Percentiles rank a stretch among this genome's conserved stretches.
Conservation (phyloP, 2,888 invertebrate species). For the Marasmarcha lunaedactyla region DNA sequence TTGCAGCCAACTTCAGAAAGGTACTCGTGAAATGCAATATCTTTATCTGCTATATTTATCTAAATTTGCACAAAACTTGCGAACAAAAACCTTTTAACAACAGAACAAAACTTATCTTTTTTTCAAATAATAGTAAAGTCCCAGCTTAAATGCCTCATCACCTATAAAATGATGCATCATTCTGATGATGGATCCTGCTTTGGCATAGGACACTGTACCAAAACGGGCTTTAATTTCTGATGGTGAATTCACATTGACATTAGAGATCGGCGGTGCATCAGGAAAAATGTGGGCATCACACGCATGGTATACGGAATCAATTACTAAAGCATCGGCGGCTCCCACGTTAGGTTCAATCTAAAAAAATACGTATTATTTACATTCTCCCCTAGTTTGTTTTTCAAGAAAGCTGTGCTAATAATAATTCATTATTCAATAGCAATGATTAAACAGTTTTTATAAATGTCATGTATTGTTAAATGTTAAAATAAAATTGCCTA, state of each 20-base stretch:
- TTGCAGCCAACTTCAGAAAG: too few species aligned
- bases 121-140: conserved; percentile 39
- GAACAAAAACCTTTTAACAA: too few species aligned
- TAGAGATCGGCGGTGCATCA: conserved; percentile 66
- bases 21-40: too few species aligned
- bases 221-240: conserved; percentile 74
- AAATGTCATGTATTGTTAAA: too few species aligned
- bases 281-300: conserved; percentile 69
- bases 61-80: too few species aligned
- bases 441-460: too few species aligned
- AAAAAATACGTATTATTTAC: conserved; percentile 5
- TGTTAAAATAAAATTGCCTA: too few species aligned
- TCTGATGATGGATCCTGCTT: conserved; percentile 67
- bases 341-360: conserved; percentile 74
- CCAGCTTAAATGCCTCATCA: conserved; percentile 34
- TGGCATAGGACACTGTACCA: conserved; percentile 76
- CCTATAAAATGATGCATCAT: conserved; percentile 60
- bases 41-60: too few species aligned
- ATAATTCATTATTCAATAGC: too few species aligned
- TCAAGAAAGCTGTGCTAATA: too few species aligned
- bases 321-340: conserved; percentile 72
- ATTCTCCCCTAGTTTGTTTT: too few species aligned
- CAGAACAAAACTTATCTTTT: too few species aligned
- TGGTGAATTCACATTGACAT: conserved; percentile 68
- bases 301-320: conserved; percentile 74